phyloP scores from a whole-genome alignment of 2,888 invertebrate genomes.

The Aphidoletes aphidimyza region DNA sequence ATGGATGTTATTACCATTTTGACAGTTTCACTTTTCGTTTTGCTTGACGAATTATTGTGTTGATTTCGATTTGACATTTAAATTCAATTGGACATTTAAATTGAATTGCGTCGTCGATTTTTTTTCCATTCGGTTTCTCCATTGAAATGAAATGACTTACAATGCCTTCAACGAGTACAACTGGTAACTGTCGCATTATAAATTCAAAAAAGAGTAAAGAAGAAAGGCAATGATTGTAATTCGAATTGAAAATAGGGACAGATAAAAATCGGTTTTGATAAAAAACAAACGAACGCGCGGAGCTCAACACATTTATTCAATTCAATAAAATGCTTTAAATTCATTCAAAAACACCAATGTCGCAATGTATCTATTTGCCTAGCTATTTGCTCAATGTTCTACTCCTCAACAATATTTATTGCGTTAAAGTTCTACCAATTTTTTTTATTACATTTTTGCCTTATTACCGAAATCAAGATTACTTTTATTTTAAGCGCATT shows the following conservation, averaged over 20 bases:
- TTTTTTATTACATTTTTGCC: slow-evolving; percentile 1
- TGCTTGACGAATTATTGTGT: background rate
- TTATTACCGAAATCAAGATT: background rate
- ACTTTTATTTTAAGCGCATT: background rate
- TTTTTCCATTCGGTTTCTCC: background rate
- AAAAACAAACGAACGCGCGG: background rate
- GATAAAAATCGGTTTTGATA: background rate
- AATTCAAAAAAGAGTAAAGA: no score
- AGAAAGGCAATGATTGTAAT: background rate
- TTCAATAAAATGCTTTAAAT: background rate
- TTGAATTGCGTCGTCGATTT: background rate
- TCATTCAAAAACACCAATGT: background rate
- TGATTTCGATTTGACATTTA: slow-evolving; percentile 10
- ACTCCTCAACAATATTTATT: background rate
- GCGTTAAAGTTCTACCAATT: background rate
- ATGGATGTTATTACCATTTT: slow-evolving; percentile 9
- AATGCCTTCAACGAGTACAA: no score
- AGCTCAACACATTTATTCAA: no score
- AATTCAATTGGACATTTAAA: slow-evolving; percentile 20
- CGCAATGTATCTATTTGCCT: background rate
- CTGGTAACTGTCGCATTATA: no score
- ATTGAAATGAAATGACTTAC: background rate
- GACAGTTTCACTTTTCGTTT: background rate
- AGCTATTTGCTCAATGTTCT: no score
- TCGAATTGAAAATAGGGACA: background rate